Base-by-base conservation (phyloP, 2,888 invertebrate genomes). In the Entomobrya proxima region DNA sequence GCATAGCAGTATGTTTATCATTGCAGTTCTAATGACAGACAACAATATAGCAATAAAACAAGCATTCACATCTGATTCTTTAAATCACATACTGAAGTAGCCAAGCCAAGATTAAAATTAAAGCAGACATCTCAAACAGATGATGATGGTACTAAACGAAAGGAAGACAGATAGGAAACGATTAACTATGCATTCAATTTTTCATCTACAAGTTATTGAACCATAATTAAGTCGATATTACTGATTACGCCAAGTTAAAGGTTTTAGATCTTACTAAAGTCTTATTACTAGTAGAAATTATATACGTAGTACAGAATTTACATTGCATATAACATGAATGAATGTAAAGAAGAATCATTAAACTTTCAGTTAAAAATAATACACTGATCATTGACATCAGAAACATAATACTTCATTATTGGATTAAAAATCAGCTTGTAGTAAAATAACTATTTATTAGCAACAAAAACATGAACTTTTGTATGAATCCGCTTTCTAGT, bases 401-500 rank as follows among this genome's bases (percentile, higher is more conserved):
- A 64, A 35, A 64, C 9, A 5, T 11, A 58, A 32, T 58, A 30
- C 55, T 7, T 50, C 44, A 40, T 40, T 40, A 13, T 40, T n/a
- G 13, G 11, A 55, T 24, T 55, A 21, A 27, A 55, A 24, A 27
- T 55, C 24, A 55, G 18, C 55, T 13, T 55, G 1, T 21, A 55
- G 47, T 47, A 37, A 40, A 40, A 32, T 1, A 58, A 27, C 2
- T 67, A 67, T 67, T 67, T 11, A 58, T 11, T 58, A 58, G 32
- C 15, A 40, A 67, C 11, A 37, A 67, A 78, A 44, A 78, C 18
- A 64, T 30, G 30, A 64, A 69, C 18, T 80, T 80, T 69, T 69
- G 69, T 80, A 80, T 24, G n/a, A 69, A 80, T 80, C 55, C 79
- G 79, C 69, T 69, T 80, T 64, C 78, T 15, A 50, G 75, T 55